Conservation (phyloP, 92 coral and sea anemone species). For the Diadumene lineata region DNA sequence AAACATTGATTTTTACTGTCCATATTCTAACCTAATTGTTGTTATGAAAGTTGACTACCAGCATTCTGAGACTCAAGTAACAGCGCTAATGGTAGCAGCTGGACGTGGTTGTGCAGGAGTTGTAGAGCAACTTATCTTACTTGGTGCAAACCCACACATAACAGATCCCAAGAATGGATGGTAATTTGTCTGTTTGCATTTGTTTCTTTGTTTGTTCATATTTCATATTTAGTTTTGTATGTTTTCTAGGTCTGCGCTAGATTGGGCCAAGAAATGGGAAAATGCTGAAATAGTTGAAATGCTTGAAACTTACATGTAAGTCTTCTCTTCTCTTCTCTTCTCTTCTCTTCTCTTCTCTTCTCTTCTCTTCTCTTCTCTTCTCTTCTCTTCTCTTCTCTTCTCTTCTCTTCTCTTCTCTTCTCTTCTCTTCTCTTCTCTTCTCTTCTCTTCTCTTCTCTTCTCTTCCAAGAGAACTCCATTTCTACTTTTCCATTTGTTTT, state of each 20-base stretch:
- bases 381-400: neutral
- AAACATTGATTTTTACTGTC: no score
- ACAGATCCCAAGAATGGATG: slow-evolving; percentile 94
- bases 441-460: neutral
- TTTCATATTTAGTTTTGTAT: neutral
- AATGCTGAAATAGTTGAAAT: slow-evolving; percentile 82
- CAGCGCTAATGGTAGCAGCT: slow-evolving; percentile 96
- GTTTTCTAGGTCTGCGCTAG: slow-evolving; percentile 75
- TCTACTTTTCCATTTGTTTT: neutral
- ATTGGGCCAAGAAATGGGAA: slow-evolving; percentile 99
- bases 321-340: neutral
- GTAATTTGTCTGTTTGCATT: slow-evolving; percentile 33
- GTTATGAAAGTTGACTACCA: slow-evolving; percentile 79
- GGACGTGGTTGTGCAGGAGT: slow-evolving; percentile 94
- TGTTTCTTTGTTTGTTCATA: neutral
- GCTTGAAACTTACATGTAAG: slow-evolving; percentile 84
- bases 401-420: neutral
- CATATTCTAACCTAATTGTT: no score
- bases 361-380: neutral
- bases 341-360: neutral
- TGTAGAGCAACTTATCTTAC: slow-evolving; percentile 85
- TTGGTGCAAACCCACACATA: slow-evolving; percentile 94
- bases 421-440: neutral
- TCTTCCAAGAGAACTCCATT: neutral
- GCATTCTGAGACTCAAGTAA: slow-evolving; percentile 96